A percentile compares a stretch with the other conserved stretches of the same genome.
Conservation (phyloP, 2,113 vertebrate species). For the Cheilinus undulatus region DNA sequence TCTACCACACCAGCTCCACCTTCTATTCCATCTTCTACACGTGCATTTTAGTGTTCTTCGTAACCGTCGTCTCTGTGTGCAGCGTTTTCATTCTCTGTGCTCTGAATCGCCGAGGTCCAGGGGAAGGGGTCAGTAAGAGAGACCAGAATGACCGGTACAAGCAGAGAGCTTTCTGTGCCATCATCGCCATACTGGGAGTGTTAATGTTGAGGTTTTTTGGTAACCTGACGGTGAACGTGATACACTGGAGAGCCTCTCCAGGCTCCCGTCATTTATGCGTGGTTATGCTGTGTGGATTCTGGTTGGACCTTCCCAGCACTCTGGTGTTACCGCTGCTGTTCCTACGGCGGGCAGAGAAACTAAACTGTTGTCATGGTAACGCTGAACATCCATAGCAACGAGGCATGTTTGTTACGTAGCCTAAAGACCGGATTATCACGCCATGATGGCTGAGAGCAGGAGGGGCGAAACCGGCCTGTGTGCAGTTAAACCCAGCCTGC, state of each 20-base stretch:
- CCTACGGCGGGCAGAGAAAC: constrained; percentile 20
- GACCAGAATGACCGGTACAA: constrained; percentile 12
- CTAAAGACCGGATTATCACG: too few species aligned
- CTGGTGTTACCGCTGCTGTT: constrained; percentile 40
- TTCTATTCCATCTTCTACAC: background rate
- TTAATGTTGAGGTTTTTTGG: constrained; percentile 5
- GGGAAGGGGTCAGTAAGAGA: constrained; percentile 2
- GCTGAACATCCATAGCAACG: too few species aligned
- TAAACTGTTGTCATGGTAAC: too few species aligned
- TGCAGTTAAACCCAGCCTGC: too few species aligned
- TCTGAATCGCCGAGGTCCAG: constrained; percentile 35
- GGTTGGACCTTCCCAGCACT: constrained; percentile 21
- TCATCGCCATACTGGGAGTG: constrained; percentile 10
- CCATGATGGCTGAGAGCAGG: too few species aligned
- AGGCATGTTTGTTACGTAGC: too few species aligned
- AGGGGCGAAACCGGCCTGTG: too few species aligned
- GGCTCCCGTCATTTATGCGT: fast-evolving
- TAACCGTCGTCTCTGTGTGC: background rate
- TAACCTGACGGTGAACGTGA: background rate
- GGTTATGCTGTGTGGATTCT: fast-evolving
- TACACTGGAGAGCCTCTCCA: too few species aligned
- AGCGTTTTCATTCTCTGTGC: constrained; percentile 21
- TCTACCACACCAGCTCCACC: fast-evolving
- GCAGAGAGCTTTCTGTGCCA: constrained; percentile 31
- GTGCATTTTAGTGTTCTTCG: too few species aligned